Base-by-base conservation (phyloP, 1,140 invertebrate species). In the Neuroterus valhalla region DNA sequence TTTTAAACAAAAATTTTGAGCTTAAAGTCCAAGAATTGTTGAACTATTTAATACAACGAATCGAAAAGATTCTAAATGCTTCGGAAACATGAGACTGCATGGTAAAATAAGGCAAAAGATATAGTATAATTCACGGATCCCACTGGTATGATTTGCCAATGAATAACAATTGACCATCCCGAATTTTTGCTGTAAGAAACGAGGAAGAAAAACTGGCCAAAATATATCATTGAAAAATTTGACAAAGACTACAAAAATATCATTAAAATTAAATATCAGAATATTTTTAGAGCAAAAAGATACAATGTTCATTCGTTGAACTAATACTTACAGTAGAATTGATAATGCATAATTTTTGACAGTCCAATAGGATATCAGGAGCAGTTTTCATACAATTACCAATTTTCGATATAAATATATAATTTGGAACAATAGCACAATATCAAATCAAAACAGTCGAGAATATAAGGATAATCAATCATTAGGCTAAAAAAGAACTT, bases 121-220 rank as follows among this genome's bases (percentile, higher is more conserved):
- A 82, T 74, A 66, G 72, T 83, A 72, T 26, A 70, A 50, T 69
- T 82, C 79, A 79, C 78, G 80, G 71, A 86, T 87, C 81, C 83
- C 84, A 85, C 72, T 74, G 21, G 74, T 80, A 81, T 70, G 69
- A 81, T 78, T 77, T 78, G 79, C 84, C 84, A 82, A 82, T 84
- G 55, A 74, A 84, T 52, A 78, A 72, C 74, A 84, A 85, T 84
- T 83, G 76, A 84, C 82, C 74, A 82, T 85, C 82, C 86, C 85
- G 77, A 87, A 86, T 1, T 84, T 81, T 84, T 76, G 85, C 86
- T 86, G 85, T 84, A 85, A 84, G 68, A 72, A 84, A 83, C 66
- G 81, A 83, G 72, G 81, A 86, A 80, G 80, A 77, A 82, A 79
- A 66, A 83, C 82, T 85, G 83, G 82, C 76, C 82, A 82, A 85